Base-by-base conservation (phyloP, 2,888 invertebrate genomes). In the Phymatocera aterrima region DNA sequence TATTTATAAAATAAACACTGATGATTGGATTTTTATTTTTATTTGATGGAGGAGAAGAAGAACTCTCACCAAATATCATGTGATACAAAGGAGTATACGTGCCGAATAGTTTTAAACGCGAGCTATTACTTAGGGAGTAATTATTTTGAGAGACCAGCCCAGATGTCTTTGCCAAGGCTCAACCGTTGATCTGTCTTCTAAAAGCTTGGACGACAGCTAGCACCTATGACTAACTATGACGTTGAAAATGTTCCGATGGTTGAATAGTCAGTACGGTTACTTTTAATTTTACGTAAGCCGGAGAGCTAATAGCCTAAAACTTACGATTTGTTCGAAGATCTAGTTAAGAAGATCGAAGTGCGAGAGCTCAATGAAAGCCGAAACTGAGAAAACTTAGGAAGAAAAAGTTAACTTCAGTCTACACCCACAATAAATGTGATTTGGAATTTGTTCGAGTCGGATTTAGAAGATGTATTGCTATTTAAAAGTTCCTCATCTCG, bases 121-220 rank as follows among this genome's bases (percentile, higher is more conserved):
- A 34, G 31, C 40, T 6, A 48, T 72, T 72, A 72, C 51, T 72
- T 51, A 18, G 48, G 72, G 18, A 34, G 31, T 48, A 72, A 51
- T 72, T 72, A 72, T 72, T 51, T 51, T 51, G 18, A 72, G 48
- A 72, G 21, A 34, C 48, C 18, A 72, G 72, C 48, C 48, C 28
- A 72, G 48, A 72, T 72, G 51, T 72, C 81, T 80, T 46, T 83
- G 83, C 83, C 83, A 83, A 83, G 79, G 79, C 70, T 80, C 79
- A 78, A 79, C 81, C 78, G 81, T 75, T 80, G 75, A 83, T 83
- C 79, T 78, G 82, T 79, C 79, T 82, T 78, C 77, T n/a, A n/a
- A 34, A 64, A 37, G 34, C 79, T 40, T 77, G 74, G 51, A 34
- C 54, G 81, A 83, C 83, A 81, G 70, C 79, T 43, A 60, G 57